Percentiles rank a stretch among this genome's conserved stretches.
phyloP scores from a whole-genome alignment of 2,797 vertebrate genomes.

The Limosa lapponica region DNA sequence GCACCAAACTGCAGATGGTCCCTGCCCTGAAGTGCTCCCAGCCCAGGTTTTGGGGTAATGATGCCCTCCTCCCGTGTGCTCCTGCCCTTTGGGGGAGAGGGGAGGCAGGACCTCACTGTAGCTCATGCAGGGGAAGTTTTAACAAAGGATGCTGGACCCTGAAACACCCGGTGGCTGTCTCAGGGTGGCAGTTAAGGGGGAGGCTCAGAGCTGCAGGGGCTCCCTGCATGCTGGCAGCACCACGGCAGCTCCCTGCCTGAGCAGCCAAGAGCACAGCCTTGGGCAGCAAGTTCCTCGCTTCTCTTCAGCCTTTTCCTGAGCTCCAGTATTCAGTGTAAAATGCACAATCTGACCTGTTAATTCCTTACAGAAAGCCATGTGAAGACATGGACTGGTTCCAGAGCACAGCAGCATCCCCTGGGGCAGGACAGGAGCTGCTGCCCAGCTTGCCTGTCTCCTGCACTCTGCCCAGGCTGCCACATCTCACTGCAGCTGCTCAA shows the following conservation, averaged over 20 bases:
- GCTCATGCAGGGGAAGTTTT: not conserved
- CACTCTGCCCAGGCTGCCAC: not conserved
- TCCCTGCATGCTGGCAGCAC: not conserved
- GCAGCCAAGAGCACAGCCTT: not conserved
- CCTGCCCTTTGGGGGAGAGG: not conserved
- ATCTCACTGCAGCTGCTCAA: not conserved
- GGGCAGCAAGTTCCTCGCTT: not conserved
- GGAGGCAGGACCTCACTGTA: rapidly evolving
- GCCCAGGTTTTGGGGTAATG: rapidly evolving
- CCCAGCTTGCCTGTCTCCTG: not conserved
- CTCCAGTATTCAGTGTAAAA: not conserved
- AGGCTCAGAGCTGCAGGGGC: not conserved
- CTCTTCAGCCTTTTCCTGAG: not conserved
- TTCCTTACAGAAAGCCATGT: not conserved
- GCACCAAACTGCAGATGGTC: not conserved
- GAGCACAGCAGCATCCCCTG: not conserved
- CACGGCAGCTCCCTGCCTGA: rapidly evolving
- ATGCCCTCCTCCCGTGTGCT: rapidly evolving
- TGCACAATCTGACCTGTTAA: not conserved
- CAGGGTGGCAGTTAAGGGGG: rapidly evolving
- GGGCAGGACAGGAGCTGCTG: not conserved
- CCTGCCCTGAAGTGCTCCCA: not conserved
- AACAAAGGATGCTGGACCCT: not conserved
- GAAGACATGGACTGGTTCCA: not conserved
- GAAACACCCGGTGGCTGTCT: not conserved